Evolutionary conservation across 2,888 invertebrate species (phyloP).

Genomic region (Andrena chrysosceles): DNA sequence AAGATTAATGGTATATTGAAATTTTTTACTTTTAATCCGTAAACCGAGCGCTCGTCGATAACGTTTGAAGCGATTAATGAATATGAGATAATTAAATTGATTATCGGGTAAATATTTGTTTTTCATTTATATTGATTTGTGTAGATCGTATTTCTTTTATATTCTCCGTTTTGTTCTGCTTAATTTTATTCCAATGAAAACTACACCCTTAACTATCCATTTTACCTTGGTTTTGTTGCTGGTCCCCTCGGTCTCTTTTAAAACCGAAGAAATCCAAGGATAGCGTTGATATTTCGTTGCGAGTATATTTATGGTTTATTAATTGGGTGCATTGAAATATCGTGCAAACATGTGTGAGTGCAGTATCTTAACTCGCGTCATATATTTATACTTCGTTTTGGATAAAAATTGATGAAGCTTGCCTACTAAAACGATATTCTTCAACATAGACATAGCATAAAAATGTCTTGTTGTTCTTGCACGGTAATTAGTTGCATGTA

Average conservation of each 20-base stretch:
- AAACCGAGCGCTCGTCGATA: not conserved
- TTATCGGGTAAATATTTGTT: conserved; percentile 54
- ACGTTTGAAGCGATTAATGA: not conserved
- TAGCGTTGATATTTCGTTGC: conserved; percentile 4
- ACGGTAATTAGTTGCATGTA: conserved; percentile 51
- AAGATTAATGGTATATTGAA: not conserved
- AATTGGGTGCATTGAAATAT: conserved; percentile 12
- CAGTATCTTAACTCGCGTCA: conserved; percentile 4
- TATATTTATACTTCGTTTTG: not conserved
- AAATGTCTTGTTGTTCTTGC: conserved; percentile 41
- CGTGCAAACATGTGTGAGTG: conserved; percentile 25
- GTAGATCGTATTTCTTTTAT: conserved; percentile 17
- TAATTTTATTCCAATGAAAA: conserved; percentile 18
- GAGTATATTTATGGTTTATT: conserved; percentile 15
- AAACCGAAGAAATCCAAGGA: conserved; percentile 23
- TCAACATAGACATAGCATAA: conserved; percentile 10
- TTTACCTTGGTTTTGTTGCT: conserved; percentile 37
- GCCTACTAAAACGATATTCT: conserved; percentile 51
- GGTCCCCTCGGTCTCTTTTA: conserved; percentile 8
- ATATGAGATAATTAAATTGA: conserved; percentile 60
- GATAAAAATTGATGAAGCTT: conserved; percentile 66
- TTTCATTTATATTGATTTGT: conserved; percentile 37
- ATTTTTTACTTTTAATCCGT: not conserved
- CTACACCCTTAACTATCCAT: conserved; percentile 10
- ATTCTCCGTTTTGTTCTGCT: conserved; percentile 27